Evolutionary conservation across 2,888 invertebrate species (phyloP).

Genomic region (Helicoverpa assulta): DNA sequence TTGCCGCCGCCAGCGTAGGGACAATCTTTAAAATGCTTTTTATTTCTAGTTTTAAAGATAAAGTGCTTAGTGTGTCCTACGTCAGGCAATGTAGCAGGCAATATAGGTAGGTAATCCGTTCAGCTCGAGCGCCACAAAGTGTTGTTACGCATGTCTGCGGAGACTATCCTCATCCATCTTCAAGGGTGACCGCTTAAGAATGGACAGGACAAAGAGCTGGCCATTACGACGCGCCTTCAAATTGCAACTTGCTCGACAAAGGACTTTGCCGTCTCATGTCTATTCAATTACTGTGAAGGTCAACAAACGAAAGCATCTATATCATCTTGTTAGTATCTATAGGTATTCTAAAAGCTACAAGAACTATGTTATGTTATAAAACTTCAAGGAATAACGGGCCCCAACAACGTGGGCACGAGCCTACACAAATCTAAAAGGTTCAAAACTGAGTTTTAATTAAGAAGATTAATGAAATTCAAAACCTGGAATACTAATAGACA

Average conservation of each 20-base stretch:
- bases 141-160: conserved; percentile 43
- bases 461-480: conserved; percentile 49
- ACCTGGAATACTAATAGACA: conserved; percentile 37
- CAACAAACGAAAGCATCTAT: conserved; percentile 67
- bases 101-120: conserved; percentile 42
- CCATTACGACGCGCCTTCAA: conserved; percentile 75
- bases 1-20: too few relatives aligned
- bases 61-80: conserved; percentile 24
- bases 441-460: conserved; percentile 52
- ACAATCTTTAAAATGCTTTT: neutral
- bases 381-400: neutral
- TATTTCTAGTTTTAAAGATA: conserved; percentile 24
- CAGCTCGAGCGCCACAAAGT: conserved; percentile 42
- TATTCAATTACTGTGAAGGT: conserved; percentile 81
- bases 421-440: conserved; percentile 18
- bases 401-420: neutral
- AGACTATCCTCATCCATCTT: conserved; percentile 65
- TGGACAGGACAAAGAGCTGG: conserved; percentile 71
- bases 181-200: conserved; percentile 66
- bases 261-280: conserved; percentile 79
- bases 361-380: neutral
- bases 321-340: conserved; percentile 19
- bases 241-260: conserved; percentile 78
- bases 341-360: neutral
- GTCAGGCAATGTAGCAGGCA: conserved; percentile 30